phyloP scores from a whole-genome alignment of 1,140 invertebrate genomes.

The Lepidotrigona ventralis region DNA sequence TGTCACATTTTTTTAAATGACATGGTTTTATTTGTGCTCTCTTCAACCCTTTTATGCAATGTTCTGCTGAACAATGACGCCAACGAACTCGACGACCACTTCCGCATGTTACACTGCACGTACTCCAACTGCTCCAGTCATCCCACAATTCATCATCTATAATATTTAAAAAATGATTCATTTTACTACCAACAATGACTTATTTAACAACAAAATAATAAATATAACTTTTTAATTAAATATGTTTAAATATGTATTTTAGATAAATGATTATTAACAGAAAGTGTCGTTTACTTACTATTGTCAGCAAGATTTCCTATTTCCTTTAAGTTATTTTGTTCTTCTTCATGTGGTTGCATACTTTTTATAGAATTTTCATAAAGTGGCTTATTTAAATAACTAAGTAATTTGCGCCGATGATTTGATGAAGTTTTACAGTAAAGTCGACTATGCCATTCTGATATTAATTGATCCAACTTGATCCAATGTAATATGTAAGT shows the following conservation, averaged over 20 bases:
- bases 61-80: slow-evolving; percentile 59
- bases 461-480: not conserved
- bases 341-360: not conserved
- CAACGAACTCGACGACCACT: slow-evolving; percentile 64
- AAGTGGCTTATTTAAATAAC: not conserved
- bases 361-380: not conserved
- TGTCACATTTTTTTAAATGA: slow-evolving; percentile 42
- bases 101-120: slow-evolving; percentile 65
- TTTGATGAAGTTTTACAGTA: not conserved
- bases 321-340: not conserved
- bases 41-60: slow-evolving; percentile 61
- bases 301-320: not conserved
- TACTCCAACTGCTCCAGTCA: slow-evolving; percentile 61
- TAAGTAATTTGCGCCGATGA: slow-evolving; percentile 41
- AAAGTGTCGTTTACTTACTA: not conserved
- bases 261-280: not conserved
- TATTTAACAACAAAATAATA: not conserved
- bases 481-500: not conserved
- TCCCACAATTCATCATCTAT: slow-evolving; percentile 53
- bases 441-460: no score
- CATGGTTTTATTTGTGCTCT: slow-evolving; percentile 62
- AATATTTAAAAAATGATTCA: not conserved
- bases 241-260: not conserved
- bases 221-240: not conserved
- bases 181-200: not conserved